Percentiles rank a stretch among this genome's conserved stretches.
These are phyloP conservation scores for Mirounga angustirostris DNA, from an alignment of 2,113 vertebrate species.

Conservation along the genomic window DNA sequence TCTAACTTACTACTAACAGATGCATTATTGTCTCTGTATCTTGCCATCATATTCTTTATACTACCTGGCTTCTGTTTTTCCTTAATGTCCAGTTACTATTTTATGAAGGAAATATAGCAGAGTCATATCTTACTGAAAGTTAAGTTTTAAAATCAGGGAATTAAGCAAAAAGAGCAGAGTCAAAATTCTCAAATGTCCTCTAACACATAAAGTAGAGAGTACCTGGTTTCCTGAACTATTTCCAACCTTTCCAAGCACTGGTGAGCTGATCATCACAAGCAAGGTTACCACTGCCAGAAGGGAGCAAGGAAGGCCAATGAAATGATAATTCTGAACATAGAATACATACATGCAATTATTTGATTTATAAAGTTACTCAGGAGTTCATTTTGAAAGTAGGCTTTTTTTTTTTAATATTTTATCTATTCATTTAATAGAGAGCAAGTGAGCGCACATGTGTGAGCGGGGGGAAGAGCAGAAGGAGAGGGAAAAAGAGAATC, in stretches of 20 bases:
- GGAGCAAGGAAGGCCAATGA: not conserved
- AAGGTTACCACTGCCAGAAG: fast-evolving
- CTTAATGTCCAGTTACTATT: too few species aligned
- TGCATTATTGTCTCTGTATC: too few species aligned
- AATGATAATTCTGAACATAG: not conserved
- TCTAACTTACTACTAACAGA: not conserved
- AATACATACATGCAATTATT: not conserved
- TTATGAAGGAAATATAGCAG: not conserved
- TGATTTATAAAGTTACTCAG: not conserved
- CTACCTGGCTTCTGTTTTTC: fast-evolving
- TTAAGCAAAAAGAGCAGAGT: not conserved
- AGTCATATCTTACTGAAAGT: not conserved
- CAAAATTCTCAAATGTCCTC: not conserved
- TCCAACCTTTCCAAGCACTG: not conserved
- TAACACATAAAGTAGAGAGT: not conserved
- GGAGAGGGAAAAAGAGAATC: not conserved
- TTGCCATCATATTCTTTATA: not conserved
- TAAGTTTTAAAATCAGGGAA: not conserved
- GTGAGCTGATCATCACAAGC: not conserved
- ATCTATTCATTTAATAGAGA: not conserved
- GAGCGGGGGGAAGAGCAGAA: not conserved
- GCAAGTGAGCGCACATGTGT: not conserved
- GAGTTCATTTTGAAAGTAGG: not conserved
- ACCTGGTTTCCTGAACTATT: too few species aligned
- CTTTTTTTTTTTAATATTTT: not conserved